These are phyloP conservation scores for Eupsittula cactorum DNA, from an alignment of 2,113 vertebrate species.

Conservation along the genomic window DNA sequence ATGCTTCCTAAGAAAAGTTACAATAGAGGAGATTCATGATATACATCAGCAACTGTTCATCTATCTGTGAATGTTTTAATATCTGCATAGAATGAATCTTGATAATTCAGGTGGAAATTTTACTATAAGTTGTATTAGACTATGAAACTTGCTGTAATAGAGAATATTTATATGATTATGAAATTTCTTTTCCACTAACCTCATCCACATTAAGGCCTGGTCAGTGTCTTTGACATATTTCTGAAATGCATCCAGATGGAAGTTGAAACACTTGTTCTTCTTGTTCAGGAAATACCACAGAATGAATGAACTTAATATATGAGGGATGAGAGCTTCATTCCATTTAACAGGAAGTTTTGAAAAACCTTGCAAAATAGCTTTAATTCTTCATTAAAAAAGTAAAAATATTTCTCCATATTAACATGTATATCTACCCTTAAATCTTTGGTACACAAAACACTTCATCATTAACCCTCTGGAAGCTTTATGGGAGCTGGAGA, in stretches of 20 bases:
- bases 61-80: neutral
- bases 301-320: neutral
- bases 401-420: neutral
- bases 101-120: constrained; percentile 25
- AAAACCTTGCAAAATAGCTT: neutral
- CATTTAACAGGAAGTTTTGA: neutral
- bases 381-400: neutral
- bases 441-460: neutral
- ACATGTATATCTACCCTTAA: neutral
- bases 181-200: constrained; percentile 41
- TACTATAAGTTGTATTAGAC: neutral
- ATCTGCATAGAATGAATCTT: neutral
- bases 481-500: neutral
- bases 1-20: neutral
- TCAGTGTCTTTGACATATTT: constrained; percentile 20
- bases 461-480: neutral
- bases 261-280: constrained; percentile 1
- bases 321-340: neutral
- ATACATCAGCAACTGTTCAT: neutral
- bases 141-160: constrained; percentile 20
- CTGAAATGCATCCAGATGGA: constrained; percentile 58
- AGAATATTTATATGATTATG: constrained; percentile 25
- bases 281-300: constrained; percentile 37
- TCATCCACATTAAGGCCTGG: constrained; percentile 42
- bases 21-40: neutral